Percentiles rank a stretch among this genome's conserved stretches.
Evolutionary conservation across 2,888 invertebrate genomes (phyloP).

Genomic region (Venusia cambrica): DNA sequence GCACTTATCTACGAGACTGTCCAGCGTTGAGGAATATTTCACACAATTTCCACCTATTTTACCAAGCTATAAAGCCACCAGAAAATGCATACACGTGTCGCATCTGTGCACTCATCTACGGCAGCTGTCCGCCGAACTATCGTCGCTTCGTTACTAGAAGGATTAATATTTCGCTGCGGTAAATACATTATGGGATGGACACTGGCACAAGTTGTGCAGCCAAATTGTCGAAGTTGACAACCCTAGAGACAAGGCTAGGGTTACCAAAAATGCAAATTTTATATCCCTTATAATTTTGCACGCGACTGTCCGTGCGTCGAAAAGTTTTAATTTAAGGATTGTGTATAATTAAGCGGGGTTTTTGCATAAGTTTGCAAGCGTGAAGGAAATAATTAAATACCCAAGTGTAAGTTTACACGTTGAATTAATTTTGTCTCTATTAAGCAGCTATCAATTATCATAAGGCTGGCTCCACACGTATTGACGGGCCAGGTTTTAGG

Average conservation of each 20-base stretch:
- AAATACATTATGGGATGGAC: conserved; percentile 75
- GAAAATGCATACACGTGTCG: conserved; percentile 6
- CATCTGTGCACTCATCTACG: conserved; percentile 17
- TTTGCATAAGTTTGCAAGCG: conserved; percentile 24
- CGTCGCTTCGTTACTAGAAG: conserved; percentile 62
- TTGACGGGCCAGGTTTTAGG: too few species aligned
- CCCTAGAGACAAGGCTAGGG: conserved; percentile 52
- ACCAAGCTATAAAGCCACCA: too few species aligned
- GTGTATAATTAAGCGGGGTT: conserved; percentile 21
- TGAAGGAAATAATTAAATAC: conserved; percentile 26
- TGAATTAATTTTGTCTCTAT: conserved; percentile 23
- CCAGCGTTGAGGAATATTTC: too few species aligned
- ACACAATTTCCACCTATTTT: too few species aligned
- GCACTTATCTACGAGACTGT: too few species aligned
- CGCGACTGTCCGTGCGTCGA: conserved; percentile 20
- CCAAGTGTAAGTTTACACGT: conserved; percentile 18
- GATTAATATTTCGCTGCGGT: conserved; percentile 78
- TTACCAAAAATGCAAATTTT: conserved; percentile 23
- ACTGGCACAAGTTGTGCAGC: conserved; percentile 59
- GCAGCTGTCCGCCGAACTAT: conserved; percentile 47
- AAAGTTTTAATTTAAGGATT: conserved; percentile 23
- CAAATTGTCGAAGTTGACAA: conserved; percentile 73
- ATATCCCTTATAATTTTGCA: conserved; percentile 19
- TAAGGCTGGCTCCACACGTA: too few species aligned
- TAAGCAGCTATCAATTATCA: too few species aligned